Base-by-base conservation (phyloP, 2,797 vertebrate species). In the Enteromius fasciolatus region DNA sequence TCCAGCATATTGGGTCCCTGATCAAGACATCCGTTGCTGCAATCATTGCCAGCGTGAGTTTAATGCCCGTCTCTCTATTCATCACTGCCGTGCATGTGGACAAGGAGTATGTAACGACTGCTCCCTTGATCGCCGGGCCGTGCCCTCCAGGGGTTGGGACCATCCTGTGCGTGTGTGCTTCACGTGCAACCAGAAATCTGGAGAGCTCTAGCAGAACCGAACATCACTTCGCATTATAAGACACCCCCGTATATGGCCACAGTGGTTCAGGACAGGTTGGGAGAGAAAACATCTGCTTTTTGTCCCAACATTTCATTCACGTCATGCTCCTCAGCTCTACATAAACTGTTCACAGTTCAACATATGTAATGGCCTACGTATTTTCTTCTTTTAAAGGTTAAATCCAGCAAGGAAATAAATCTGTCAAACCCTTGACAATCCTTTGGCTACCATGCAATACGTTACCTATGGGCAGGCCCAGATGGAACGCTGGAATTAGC, bases 91-190 rank as follows among this genome's bases (percentile, higher is more conserved):
- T 33, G 97, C 98, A 86, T 99, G 98, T 0, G 98, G 98, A 64
- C 97, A 99, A 93, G 98, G 98, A 3, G 97, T 99, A 91, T 99
- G 98, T 5, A 95, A 97, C 0, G 96, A 97, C 85, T 99, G 98
- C 90, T 99, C 98, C 3, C 94, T 94, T 0, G 96, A 96, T 87
- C 96, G 97, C 23, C 94, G 98, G 54, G 83, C 97, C 0, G 98
- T 99, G 84, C 97, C 98, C 14, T 98, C 98, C 36, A 94, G 98
- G 0, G 98, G 98, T 86, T 99, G 98, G 98, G 97, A 99, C 93
- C 98, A 99, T 90, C 97, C 96, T 0, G 98, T 99, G 86, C 94
- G 98, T 87, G 96, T 99, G 85, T 99, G 98, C 89, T 94, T 94
- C 86, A 92, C 94, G 85, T 99, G 98, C 94, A 94, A 91, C 95